Conservation (phyloP, 2,113 vertebrate species). For the Hyla sarda region DNA sequence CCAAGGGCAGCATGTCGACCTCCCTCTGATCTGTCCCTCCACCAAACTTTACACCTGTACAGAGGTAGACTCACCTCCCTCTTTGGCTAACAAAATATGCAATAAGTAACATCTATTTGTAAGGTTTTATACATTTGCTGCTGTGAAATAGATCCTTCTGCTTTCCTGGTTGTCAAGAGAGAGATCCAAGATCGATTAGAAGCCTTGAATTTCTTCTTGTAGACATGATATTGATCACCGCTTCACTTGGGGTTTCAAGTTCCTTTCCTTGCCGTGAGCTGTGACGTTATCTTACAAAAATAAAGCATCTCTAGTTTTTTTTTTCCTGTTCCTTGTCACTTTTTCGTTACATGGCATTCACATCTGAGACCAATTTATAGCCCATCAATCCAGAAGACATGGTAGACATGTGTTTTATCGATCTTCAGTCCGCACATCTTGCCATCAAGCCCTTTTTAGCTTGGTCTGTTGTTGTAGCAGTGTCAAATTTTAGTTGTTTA, state of each 20-base stretch:
- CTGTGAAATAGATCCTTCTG: not conserved
- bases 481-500: not conserved
- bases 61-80: too few relatives aligned
- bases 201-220: constrained; percentile 10
- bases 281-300: constrained; percentile 27
- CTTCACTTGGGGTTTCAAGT: constrained; percentile 22
- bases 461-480: not conserved
- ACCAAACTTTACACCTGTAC: too few relatives aligned
- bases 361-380: constrained; percentile 41
- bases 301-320: not conserved
- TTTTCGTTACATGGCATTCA: constrained; percentile 23
- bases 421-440: not conserved
- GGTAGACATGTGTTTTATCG: constrained; percentile 35
- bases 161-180: not conserved
- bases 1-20: too few relatives aligned
- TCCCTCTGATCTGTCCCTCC: too few relatives aligned
- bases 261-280: not conserved
- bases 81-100: too few relatives aligned
- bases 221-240: not conserved
- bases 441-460: not conserved
- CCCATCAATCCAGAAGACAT: constrained; percentile 28
- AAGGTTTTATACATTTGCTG: too few relatives aligned
- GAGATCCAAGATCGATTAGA: not conserved
- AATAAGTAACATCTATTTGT: too few relatives aligned
- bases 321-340: not conserved